Evolutionary conservation across 1,140 invertebrate genomes (phyloP).

Genomic region (Aphelinus certus): DNA sequence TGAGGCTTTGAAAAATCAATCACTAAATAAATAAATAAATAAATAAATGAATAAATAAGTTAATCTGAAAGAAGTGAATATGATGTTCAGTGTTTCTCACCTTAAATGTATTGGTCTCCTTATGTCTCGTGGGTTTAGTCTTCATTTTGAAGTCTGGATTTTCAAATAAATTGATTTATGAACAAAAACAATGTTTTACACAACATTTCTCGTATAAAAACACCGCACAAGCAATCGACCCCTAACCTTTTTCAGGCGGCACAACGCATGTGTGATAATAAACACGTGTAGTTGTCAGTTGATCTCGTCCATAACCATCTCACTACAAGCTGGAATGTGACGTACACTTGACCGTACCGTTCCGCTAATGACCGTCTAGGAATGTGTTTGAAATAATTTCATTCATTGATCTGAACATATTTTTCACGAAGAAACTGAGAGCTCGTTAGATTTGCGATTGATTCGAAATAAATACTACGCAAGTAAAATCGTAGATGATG

Average conservation of each 20-base stretch:
- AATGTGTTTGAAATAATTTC: too few relatives aligned
- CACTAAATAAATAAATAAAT: too few relatives aligned
- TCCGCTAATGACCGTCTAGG: too few relatives aligned
- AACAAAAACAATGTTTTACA: conserved; percentile 3
- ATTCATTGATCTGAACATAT: background rate
- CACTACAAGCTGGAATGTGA: too few relatives aligned
- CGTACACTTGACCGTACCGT: too few relatives aligned
- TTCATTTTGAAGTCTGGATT: conserved; percentile 69
- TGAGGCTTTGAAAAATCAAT: too few relatives aligned
- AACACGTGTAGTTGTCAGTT: conserved; percentile 17
- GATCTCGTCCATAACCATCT: background rate
- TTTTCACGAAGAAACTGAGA: background rate
- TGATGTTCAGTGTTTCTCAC: conserved; percentile 62
- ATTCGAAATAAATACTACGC: too few relatives aligned
- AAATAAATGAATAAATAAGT: too few relatives aligned
- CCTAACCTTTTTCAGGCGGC: conserved; percentile 9
- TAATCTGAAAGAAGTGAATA: too few relatives aligned
- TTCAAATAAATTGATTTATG: background rate
- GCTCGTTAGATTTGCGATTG: too few relatives aligned
- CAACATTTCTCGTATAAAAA: conserved; percentile 8
- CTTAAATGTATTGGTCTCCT: conserved; percentile 82
- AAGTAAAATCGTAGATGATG: too few relatives aligned
- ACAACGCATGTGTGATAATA: background rate
- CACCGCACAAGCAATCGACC: background rate
- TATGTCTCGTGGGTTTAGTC: conserved; percentile 80